A percentile compares a stretch with the other conserved stretches of the same genome.
Evolutionary conservation across 2,888 invertebrate species (phyloP).

Genomic region (Cordilura impudica): DNA sequence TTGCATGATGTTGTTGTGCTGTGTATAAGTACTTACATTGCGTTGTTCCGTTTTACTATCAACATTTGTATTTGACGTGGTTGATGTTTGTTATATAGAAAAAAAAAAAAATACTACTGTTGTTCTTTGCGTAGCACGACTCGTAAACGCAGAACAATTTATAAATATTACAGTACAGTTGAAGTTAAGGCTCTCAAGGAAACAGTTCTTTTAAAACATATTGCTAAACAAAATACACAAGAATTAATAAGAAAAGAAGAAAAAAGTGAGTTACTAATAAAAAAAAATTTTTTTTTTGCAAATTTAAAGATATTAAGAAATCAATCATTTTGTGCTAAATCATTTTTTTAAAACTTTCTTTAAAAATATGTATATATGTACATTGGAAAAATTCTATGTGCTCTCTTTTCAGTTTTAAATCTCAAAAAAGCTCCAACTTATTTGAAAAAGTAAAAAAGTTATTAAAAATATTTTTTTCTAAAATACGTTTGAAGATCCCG

Average conservation of each 20-base stretch:
- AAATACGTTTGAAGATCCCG: too few relatives aligned
- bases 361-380: not conserved
- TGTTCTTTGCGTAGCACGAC: constrained; percentile 37
- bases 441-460: too few relatives aligned
- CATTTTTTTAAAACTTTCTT: not conserved
- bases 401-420: too few relatives aligned
- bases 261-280: constrained; percentile 23
- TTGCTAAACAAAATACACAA: constrained; percentile 34
- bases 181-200: constrained; percentile 68
- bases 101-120: constrained; percentile 27
- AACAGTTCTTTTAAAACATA: constrained; percentile 68
- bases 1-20: not conserved
- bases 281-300: not conserved
- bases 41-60: constrained; percentile 37
- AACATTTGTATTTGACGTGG: constrained; percentile 48
- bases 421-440: too few relatives aligned
- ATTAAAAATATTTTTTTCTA: too few relatives aligned
- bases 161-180: constrained; percentile 72
- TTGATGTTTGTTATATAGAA: constrained; percentile 25
- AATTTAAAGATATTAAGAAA: not conserved
- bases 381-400: not conserved
- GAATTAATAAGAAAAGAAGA: constrained; percentile 4
- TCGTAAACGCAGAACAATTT: constrained; percentile 39
- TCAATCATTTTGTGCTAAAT: too few relatives aligned
- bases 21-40: constrained; percentile 30